Evolutionary conservation across 2,113 vertebrate species (phyloP).

Genomic region (Ochotona curzoniae): DNA sequence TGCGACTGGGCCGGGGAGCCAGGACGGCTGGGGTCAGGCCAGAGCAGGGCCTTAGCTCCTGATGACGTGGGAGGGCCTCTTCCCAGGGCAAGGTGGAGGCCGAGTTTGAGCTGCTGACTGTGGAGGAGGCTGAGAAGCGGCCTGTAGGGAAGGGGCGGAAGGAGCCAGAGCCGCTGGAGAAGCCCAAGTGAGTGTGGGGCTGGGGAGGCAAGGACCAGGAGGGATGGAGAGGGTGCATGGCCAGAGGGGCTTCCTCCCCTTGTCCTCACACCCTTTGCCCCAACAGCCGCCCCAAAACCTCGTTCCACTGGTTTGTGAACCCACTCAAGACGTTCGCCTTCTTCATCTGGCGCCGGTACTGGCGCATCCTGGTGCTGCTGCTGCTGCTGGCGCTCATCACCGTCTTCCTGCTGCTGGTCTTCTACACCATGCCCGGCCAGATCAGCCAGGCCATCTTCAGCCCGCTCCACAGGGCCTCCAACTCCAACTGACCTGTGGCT

Average conservation of each 20-base stretch:
- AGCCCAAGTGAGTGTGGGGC: conserved; percentile 90
- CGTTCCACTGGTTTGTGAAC: conserved; percentile 95
- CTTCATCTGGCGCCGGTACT: conserved; percentile 95
- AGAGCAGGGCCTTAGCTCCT: not conserved
- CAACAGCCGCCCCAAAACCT: conserved; percentile 93
- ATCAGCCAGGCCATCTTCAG: conserved; percentile 89
- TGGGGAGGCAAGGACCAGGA: rapidly evolving
- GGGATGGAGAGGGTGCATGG: rapidly evolving
- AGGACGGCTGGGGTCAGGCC: not conserved
- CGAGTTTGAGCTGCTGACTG: conserved; percentile 92
- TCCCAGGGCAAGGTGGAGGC: conserved; percentile 96
- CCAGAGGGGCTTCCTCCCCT: not conserved
- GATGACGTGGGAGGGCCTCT: not conserved
- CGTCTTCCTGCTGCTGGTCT: conserved; percentile 91
- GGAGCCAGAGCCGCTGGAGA: conserved; percentile 95
- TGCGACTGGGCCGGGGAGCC: not conserved
- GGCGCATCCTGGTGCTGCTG: conserved; percentile 92
- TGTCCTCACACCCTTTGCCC: not conserved
- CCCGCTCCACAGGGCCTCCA: conserved; percentile 48
- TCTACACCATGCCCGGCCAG: conserved; percentile 94
- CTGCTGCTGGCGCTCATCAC: conserved; percentile 87
- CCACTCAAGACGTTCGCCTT: conserved; percentile 95
- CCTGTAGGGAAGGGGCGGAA: conserved; percentile 93
- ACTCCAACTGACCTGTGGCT: not conserved
- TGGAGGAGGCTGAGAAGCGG: conserved; percentile 92